These are phyloP conservation scores for Ameiurus melas DNA, from an alignment of 2,113 vertebrate species.

Conservation along the genomic window DNA sequence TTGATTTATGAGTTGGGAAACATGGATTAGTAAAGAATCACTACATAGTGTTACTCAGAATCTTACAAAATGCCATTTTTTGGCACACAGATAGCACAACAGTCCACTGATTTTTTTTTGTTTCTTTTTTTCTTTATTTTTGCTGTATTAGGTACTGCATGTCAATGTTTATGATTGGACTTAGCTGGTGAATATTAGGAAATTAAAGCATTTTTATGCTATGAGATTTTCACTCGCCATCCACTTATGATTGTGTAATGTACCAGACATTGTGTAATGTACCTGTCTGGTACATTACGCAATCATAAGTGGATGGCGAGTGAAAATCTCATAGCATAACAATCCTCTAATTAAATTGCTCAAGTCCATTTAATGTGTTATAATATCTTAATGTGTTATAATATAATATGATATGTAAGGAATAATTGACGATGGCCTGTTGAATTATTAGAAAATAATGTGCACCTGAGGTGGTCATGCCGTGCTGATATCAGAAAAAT, in stretches of 20 bases:
- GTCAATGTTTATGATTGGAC: background rate
- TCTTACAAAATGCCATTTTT: background rate
- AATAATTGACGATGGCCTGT: no score
- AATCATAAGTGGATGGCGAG: slow-evolving; percentile 59
- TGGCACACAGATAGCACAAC: background rate
- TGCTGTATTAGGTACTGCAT: background rate
- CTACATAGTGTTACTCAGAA: background rate
- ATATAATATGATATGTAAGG: slow-evolving; percentile 39
- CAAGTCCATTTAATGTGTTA: slow-evolving; percentile 68
- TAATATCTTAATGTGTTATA: slow-evolving; percentile 65
- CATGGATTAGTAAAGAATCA: background rate
- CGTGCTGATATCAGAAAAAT: no score
- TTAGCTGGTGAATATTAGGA: no score
- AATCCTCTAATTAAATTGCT: slow-evolving; percentile 69
- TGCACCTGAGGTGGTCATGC: no score
- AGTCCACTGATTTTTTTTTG: background rate
- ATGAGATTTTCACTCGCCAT: slow-evolving; percentile 25
- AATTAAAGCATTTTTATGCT: no score
- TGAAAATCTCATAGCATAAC: no score
- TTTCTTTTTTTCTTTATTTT: background rate
- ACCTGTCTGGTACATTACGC: slow-evolving; percentile 62
- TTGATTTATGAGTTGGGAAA: background rate
- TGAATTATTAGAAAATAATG: no score
- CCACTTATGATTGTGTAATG: slow-evolving; percentile 61
- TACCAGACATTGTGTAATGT: slow-evolving; percentile 62